Base-by-base conservation (phyloP, 2,888 invertebrate genomes). In the Hedychridium roseum region DNA sequence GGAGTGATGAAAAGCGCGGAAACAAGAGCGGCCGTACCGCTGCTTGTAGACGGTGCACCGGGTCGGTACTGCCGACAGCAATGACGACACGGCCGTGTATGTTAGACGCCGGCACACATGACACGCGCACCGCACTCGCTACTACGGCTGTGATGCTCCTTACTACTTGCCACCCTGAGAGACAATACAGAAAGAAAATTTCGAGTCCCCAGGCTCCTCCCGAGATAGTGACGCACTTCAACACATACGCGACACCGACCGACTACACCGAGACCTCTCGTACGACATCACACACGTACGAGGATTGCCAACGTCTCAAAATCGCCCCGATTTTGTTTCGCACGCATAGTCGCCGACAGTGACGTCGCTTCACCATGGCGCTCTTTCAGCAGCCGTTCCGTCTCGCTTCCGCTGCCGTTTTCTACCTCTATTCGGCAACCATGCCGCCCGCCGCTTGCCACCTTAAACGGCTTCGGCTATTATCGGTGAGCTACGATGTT, bases 321-420 rank as follows among this genome's bases (percentile, higher is more conserved):
- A 62, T 57, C 62, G 61, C 50, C 54, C 62, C 60, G 62, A 70
- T 68, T 71, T 65, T 60, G 63, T 66, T 66, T 64, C 57, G 57
- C 63, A 64, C 63, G 66, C 67, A 68, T 60, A 64, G 57, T 58
- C 64, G 60, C 64, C 66, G 68, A 68, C 67, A 66, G 67, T 70
- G 65, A 66, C 68, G 68, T 67, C 61, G 65, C 61, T 56, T 82
- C 81, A 80, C 82, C 81, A 82, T 82, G 61, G 79, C 82, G 82
- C 82, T 81, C 81, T 82, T 82, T 15, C 26, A 36, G 32, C 15
- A 44, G 80, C 80, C 81, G 80, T 81, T 81, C 81, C 82, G 81
- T 81, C 81, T 82, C 81, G 82, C 81, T 81, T 80, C 81, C 80
- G 81, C 49, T 46, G 44, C 36, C 2, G 12, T 3, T 27, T 27